A percentile compares a stretch with the other conserved stretches of the same genome.
These are phyloP conservation scores for Blennius ocellaris DNA, from an alignment of 2,113 vertebrate genomes.

Conservation along the genomic window DNA sequence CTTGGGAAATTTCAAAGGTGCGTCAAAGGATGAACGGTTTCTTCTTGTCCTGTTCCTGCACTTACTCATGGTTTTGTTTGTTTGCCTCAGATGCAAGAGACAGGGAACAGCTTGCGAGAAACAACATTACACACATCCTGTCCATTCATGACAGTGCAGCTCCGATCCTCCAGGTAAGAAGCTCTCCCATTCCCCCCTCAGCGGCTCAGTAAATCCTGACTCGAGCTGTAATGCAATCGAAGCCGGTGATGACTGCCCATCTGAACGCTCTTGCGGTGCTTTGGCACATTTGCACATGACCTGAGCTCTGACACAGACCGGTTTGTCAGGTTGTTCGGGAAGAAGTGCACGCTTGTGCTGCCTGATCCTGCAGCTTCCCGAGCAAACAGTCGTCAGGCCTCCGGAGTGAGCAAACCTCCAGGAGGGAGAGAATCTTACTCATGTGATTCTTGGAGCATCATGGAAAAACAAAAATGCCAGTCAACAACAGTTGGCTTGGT, in stretches of 20 bases:
- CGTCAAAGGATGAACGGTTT: conserved; percentile 23
- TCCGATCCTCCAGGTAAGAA: conserved; percentile 91
- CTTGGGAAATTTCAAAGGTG: conserved; percentile 97
- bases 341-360: background rate
- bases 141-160: conserved; percentile 93
- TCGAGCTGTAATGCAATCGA: background rate
- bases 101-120: conserved; percentile 89
- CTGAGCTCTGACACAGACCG: conserved; percentile 22
- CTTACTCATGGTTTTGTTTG: background rate
- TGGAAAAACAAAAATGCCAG: conserved; percentile 47
- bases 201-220: background rate
- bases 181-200: background rate
- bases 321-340: conserved; percentile 65
- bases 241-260: conserved; percentile 3
- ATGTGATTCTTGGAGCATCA: conserved; percentile 29
- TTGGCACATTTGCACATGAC: background rate
- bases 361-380: background rate
- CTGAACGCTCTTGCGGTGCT: background rate
- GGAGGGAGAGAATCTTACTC: conserved; percentile 12
- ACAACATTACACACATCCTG: conserved; percentile 94
- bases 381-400: conserved; percentile 9
- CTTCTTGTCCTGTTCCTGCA: background rate
- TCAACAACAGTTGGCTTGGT: conserved; percentile 38
- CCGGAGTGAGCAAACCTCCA: conserved; percentile 6
- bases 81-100: conserved; percentile 88